Evolutionary conservation across 2,113 vertebrate genomes (phyloP).

Genomic region (Triplophysa rosa): DNA sequence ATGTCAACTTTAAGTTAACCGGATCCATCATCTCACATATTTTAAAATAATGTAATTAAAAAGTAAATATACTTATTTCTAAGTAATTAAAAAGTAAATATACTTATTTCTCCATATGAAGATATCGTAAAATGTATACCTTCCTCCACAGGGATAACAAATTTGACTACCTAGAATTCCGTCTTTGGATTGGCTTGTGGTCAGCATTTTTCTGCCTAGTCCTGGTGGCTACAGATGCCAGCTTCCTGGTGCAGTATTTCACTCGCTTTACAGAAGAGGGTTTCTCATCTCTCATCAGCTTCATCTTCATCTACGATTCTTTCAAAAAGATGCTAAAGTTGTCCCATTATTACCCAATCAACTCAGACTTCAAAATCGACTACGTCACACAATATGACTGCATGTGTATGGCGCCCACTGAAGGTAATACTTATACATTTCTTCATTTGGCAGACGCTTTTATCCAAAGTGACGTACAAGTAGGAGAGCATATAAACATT

Average conservation of each 20-base stretch:
- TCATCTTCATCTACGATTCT: constrained; percentile 98
- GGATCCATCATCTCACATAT: background rate
- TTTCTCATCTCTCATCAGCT: constrained; percentile 96
- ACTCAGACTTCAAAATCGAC: constrained; percentile 81
- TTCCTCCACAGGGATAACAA: constrained; percentile 79
- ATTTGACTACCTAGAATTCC: constrained; percentile 96
- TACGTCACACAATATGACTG: constrained; percentile 86
- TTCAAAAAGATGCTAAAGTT: constrained; percentile 99
- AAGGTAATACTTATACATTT: constrained; percentile 68
- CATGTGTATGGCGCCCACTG: constrained; percentile 79
- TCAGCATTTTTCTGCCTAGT: constrained; percentile 91
- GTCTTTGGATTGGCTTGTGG: constrained; percentile 98
- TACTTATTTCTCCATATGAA: background rate
- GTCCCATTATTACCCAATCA: constrained; percentile 90
- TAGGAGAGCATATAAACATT: no score
- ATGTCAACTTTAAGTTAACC: background rate
- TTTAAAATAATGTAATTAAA: no score
- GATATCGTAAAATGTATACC: background rate
- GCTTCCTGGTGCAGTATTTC: constrained; percentile 96
- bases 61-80: no score
- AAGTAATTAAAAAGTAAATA: no score
- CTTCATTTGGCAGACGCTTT: background rate
- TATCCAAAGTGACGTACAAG: background rate
- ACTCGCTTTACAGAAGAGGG: constrained; percentile 98
- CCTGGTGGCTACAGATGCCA: constrained; percentile 93